Conservation (phyloP, 2,888 invertebrate genomes). For the Lithodes maja region DNA sequence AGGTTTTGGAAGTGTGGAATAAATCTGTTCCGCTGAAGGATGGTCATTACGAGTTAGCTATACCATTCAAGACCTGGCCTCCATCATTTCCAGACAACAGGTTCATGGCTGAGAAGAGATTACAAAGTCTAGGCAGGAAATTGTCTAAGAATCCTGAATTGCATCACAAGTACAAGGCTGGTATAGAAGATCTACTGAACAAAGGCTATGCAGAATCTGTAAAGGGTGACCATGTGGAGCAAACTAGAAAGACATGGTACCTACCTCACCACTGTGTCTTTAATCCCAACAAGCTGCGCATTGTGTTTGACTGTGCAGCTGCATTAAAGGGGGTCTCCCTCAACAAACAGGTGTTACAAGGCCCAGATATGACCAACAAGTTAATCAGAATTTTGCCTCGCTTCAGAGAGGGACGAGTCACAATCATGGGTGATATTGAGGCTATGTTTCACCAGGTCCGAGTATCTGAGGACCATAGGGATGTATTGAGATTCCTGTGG, state of each 20-base stretch:
- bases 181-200: constrained; percentile 4
- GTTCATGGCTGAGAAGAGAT: neutral
- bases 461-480: constrained; percentile 7
- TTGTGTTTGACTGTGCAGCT: constrained; percentile 27
- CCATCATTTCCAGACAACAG: neutral
- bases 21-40: neutral
- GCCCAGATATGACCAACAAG: constrained; percentile 25
- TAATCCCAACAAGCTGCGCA: neutral
- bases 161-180: constrained; percentile 6
- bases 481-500: constrained; percentile 25
- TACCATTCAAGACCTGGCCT: neutral
- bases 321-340: neutral
- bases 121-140: neutral
- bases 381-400: constrained; percentile 4
- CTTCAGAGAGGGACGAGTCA: neutral
- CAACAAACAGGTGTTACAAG: constrained; percentile 6
- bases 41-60: neutral
- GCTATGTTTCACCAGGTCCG: constrained; percentile 36
- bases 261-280: constrained; percentile 25
- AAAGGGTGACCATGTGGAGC: neutral
- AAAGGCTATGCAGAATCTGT: constrained; percentile 32
- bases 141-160: neutral
- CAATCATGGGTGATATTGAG: constrained; percentile 27
- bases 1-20: neutral
- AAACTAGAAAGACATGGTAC: neutral